A percentile compares a stretch with the other conserved stretches of the same genome.
phyloP scores from a whole-genome alignment of 2,888 invertebrate genomes.

The Xylota segnis region DNA sequence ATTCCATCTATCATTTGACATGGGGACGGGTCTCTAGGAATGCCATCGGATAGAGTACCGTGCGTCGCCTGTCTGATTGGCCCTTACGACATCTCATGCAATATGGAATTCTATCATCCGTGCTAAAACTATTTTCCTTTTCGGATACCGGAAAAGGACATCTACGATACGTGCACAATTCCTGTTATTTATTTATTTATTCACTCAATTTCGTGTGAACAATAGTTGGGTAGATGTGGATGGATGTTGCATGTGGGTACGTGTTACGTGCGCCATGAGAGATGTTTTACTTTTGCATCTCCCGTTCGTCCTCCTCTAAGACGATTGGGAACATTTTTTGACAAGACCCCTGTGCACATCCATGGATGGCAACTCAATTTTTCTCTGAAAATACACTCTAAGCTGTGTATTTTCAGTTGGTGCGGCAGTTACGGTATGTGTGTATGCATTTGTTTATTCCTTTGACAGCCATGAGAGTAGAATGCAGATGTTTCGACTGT shows the following conservation, averaged over 20 bases:
- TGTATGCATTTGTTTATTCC: conserved; percentile 21
- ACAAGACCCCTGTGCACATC: conserved; percentile 12
- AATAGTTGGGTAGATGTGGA: conserved; percentile 40
- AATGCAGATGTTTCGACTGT: conserved; percentile 54
- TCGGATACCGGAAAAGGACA: conserved; percentile 54
- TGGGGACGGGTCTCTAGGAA: conserved; percentile 20
- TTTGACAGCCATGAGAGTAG: conserved; percentile 23
- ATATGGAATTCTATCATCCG: conserved; percentile 59
- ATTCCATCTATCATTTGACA: conserved; percentile 62
- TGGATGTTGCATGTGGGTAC: conserved; percentile 50
- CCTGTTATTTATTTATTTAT: conserved; percentile 69
- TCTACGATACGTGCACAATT: conserved; percentile 68
- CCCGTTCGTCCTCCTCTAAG: conserved; percentile 38
- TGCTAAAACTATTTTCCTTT: conserved; percentile 66
- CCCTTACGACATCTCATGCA: conserved; percentile 39
- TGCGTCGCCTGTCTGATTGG: conserved; percentile 44
- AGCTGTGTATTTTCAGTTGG: conserved; percentile 22
- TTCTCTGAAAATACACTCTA: conserved; percentile 38
- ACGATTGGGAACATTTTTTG: conserved; percentile 60
- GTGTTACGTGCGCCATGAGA: conserved; percentile 31
- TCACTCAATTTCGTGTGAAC: conserved; percentile 73
- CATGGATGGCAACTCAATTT: conserved; percentile 59
- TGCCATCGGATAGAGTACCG: background rate
- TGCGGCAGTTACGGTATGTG: background rate
- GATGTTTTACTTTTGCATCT: conserved; percentile 24